Conservation (phyloP, 2,888 invertebrate genomes). For the Zeuzera pyrina region DNA sequence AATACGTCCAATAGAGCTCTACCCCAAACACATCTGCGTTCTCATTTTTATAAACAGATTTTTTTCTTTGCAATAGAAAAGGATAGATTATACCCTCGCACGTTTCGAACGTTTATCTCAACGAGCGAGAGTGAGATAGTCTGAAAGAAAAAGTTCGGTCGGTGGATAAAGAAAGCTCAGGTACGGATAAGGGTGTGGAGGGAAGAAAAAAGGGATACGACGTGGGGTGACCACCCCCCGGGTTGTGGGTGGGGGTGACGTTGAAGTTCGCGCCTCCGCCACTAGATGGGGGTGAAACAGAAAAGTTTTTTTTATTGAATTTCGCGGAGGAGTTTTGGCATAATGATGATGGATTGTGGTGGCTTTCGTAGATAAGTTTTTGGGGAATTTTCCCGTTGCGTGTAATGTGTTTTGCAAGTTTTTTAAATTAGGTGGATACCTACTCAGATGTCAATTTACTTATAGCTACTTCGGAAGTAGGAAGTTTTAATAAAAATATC, state of each 20-base stretch:
- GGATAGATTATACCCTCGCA: conserved; percentile 28
- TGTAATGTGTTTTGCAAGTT: conserved; percentile 60
- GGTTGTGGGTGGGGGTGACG: conserved; percentile 27
- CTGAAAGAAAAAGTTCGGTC: conserved; percentile 62
- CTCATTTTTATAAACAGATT: conserved; percentile 67
- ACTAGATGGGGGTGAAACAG: conserved; percentile 60
- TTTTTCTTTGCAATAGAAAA: conserved; percentile 55
- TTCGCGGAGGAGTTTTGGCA: conserved; percentile 62
- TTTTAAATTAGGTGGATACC: conserved; percentile 41
- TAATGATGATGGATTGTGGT: conserved; percentile 71
- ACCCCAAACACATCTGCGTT: conserved; percentile 53
- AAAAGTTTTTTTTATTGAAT: conserved; percentile 69
- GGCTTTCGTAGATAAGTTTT: conserved; percentile 65
- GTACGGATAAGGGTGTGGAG: conserved; percentile 71
- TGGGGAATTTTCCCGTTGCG: conserved; percentile 44
- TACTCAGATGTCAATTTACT: conserved; percentile 1
- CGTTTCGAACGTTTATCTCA: conserved; percentile 14
- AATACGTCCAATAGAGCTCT: conserved; percentile 53
- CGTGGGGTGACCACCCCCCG: conserved; percentile 56
- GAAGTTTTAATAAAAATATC: too few relatives aligned
- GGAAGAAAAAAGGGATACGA: conserved; percentile 69
- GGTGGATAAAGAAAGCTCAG: conserved; percentile 70
- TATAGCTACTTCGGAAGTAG: too few relatives aligned
- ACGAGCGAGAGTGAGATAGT: conserved; percentile 39
- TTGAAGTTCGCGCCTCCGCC: conserved; percentile 46